A percentile compares a stretch with the other conserved stretches of the same genome.
Evolutionary conservation across 2,113 vertebrate genomes (phyloP).

Genomic region (Chaenogobius annularis): DNA sequence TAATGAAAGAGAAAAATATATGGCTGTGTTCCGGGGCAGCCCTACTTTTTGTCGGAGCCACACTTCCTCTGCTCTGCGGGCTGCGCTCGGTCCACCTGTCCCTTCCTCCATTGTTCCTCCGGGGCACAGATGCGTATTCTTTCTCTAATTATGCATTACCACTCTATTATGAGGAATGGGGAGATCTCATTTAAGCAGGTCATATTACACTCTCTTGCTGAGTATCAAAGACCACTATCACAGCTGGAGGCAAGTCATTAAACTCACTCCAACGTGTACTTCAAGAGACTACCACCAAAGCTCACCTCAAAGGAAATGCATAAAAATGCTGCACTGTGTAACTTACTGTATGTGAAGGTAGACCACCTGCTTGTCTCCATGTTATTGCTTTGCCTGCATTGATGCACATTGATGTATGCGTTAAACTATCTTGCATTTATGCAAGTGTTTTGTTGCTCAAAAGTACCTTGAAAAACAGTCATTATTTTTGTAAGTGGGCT

Average conservation of each 20-base stretch:
- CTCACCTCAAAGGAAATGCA: not conserved
- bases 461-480: too few species aligned
- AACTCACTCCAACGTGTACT: not conserved
- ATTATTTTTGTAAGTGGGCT: too few species aligned
- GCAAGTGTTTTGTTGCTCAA: too few species aligned
- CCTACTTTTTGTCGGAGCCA: constrained; percentile 27
- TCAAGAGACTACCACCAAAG: not conserved
- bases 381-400: too few species aligned
- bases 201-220: constrained; percentile 34
- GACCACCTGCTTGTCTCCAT: too few species aligned
- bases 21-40: constrained; percentile 30
- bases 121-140: constrained; percentile 17
- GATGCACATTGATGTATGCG: too few species aligned
- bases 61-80: constrained; percentile 16
- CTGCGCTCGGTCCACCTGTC: constrained; percentile 4
- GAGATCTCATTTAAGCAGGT: constrained; percentile 52
- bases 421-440: too few species aligned
- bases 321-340: not conserved
- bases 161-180: constrained; percentile 38
- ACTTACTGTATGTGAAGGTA: not conserved
- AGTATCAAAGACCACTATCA: constrained; percentile 22
- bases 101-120: constrained; percentile 24
- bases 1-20: constrained; percentile 39
- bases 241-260: constrained; percentile 7
- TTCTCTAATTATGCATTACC: constrained; percentile 44